Conservation (phyloP, 1,140 invertebrate genomes). For the Platyscapa corneri region DNA sequence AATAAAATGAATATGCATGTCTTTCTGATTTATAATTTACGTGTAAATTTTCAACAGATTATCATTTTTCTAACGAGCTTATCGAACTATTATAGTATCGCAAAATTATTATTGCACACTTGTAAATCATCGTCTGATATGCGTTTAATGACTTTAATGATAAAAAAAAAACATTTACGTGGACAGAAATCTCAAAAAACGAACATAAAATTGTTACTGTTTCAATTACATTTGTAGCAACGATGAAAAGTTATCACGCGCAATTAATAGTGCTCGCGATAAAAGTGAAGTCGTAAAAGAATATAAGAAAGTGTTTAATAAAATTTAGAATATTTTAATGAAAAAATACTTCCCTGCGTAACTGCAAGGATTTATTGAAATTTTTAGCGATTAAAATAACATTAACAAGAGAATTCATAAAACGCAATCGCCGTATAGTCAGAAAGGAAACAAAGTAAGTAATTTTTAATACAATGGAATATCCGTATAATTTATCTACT, state of each 20-base stretch:
- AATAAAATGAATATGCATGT: too few relatives aligned
- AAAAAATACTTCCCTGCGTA: neutral
- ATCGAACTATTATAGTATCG: too few relatives aligned
- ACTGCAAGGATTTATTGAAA: neutral
- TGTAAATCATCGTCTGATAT: too few relatives aligned
- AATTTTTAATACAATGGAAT: too few relatives aligned
- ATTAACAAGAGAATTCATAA: neutral
- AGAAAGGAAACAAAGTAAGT: neutral
- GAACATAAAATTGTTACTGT: neutral
- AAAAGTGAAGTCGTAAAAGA: neutral
- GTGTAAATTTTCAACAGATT: too few relatives aligned
- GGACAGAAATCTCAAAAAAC: neutral
- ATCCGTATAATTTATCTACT: too few relatives aligned
- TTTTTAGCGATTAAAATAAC: neutral
- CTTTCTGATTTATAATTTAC: too few relatives aligned
- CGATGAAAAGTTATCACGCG: neutral
- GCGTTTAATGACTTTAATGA: too few relatives aligned
- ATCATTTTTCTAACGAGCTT: too few relatives aligned
- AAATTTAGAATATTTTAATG: neutral
- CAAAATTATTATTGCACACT: too few relatives aligned
- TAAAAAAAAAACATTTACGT: neutral
- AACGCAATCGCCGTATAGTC: neutral
- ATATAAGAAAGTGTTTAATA: neutral
- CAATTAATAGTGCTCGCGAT: neutral
- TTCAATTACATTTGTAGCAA: neutral